These are phyloP conservation scores for Euura saliciscinereae DNA, from an alignment of 1,140 invertebrate genomes.

Conservation along the genomic window DNA sequence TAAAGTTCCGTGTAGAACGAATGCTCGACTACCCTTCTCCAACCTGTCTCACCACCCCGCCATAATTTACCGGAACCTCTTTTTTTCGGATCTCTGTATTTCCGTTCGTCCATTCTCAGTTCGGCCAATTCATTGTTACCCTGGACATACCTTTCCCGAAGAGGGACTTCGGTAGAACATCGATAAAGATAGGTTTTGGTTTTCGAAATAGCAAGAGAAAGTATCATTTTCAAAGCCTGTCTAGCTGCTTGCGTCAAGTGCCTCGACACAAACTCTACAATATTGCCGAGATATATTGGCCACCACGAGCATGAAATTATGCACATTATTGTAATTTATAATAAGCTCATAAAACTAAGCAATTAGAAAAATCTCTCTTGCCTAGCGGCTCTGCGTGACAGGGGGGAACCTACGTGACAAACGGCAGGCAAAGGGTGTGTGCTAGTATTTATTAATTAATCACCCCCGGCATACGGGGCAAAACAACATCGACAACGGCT, in stretches of 20 bases:
- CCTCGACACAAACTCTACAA: too few relatives aligned
- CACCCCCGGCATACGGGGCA: neutral
- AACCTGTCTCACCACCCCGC: neutral
- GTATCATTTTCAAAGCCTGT: neutral
- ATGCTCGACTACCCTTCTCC: neutral
- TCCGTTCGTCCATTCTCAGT: too few relatives aligned
- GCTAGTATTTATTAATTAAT: constrained; percentile 2
- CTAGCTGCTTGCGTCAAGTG: too few relatives aligned
- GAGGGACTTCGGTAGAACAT: neutral
- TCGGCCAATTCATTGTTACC: neutral
- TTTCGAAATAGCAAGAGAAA: neutral
- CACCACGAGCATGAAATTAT: too few relatives aligned
- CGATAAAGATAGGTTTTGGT: neutral
- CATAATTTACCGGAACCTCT: neutral
- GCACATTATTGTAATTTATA: too few relatives aligned
- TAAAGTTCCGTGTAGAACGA: neutral
- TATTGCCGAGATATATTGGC: too few relatives aligned
- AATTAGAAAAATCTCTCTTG: too few relatives aligned
- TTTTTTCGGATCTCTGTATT: neutral
- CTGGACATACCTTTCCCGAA: neutral
- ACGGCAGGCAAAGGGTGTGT: neutral
- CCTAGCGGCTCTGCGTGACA: neutral
- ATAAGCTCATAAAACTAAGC: too few relatives aligned
- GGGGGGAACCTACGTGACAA: neutral
- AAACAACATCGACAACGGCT: neutral